Percentiles rank a stretch among this genome's conserved stretches.
phyloP scores from a whole-genome alignment of 1,140 invertebrate species.

The Ceratina australensis region DNA sequence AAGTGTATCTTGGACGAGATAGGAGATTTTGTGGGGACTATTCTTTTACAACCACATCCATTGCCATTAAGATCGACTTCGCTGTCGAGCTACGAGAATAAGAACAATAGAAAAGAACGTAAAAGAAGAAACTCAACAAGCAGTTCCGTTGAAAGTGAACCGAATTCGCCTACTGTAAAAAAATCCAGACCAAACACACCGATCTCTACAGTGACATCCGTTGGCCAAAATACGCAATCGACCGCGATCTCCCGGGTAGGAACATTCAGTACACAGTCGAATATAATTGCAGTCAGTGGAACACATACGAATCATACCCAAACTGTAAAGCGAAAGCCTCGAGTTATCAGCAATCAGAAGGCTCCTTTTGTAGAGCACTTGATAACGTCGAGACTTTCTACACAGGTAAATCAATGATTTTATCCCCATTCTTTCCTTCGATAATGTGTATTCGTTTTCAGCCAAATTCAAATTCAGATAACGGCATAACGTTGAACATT shows the following conservation, averaged over 20 bases:
- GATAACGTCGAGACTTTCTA: slow-evolving; percentile 60
- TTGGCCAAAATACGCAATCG: slow-evolving; percentile 59
- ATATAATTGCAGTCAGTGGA: slow-evolving; percentile 53
- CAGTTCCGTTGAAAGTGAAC: slow-evolving; percentile 81
- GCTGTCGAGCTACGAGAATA: slow-evolving; percentile 63
- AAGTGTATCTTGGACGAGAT: slow-evolving; percentile 86
- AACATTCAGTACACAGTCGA: slow-evolving; percentile 64
- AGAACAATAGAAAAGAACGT: slow-evolving; percentile 65
- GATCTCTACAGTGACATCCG: slow-evolving; percentile 59
- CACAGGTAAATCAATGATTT: slow-evolving; percentile 60
- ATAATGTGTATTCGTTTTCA: slow-evolving; percentile 37
- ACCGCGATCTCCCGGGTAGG: slow-evolving; percentile 74
- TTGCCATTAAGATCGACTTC: slow-evolving; percentile 79
- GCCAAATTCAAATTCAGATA: slow-evolving; percentile 60
- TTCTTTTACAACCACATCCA: slow-evolving; percentile 82
- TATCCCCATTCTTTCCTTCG: not conserved
- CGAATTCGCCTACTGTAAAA: slow-evolving; percentile 77
- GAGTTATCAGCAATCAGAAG: slow-evolving; percentile 64
- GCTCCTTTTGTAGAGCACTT: slow-evolving; percentile 64
- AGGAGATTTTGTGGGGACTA: slow-evolving; percentile 82
- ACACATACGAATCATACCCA: slow-evolving; percentile 67
- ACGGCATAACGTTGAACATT: slow-evolving; percentile 78
- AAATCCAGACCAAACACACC: slow-evolving; percentile 72
- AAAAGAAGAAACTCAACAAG: slow-evolving; percentile 80
- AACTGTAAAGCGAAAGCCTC: slow-evolving; percentile 73